Percentiles rank a stretch among this genome's conserved stretches.
These are phyloP conservation scores for Pecten maximus DNA, from an alignment of 2,888 invertebrate genomes.

Conservation along the genomic window DNA sequence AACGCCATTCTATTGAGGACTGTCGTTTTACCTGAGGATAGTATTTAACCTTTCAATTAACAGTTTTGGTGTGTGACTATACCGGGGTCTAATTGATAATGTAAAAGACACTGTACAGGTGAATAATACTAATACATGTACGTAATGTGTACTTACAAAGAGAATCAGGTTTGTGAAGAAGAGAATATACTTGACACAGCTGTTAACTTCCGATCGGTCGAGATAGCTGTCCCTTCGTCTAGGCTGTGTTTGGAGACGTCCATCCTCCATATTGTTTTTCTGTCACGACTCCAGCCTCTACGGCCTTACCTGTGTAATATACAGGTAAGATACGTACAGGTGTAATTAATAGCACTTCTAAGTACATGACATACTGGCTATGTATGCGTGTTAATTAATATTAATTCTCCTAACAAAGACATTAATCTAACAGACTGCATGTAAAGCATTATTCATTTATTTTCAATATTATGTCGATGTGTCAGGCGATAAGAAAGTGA, in stretches of 20 bases:
- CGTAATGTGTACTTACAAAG: slow-evolving; percentile 54
- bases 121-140: too few species aligned
- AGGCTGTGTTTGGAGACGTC: not conserved
- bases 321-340: not conserved
- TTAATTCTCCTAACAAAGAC: not conserved
- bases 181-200: slow-evolving; percentile 48
- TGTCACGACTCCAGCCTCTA: slow-evolving; percentile 16
- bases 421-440: not conserved
- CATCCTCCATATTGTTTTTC: slow-evolving; percentile 27
- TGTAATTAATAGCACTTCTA: not conserved
- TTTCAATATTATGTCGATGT: not conserved
- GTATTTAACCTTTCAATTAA: too few species aligned
- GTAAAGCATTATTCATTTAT: not conserved
- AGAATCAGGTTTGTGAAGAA: slow-evolving; percentile 50
- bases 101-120: too few species aligned
- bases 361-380: not conserved
- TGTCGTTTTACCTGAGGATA: too few species aligned
- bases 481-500: not conserved
- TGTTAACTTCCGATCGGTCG: not conserved
- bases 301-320: not conserved
- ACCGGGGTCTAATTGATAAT: too few species aligned
- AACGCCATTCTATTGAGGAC: too few species aligned
- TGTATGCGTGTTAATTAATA: not conserved
- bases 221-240: not conserved
- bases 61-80: too few species aligned